Evolutionary conservation across 1,140 invertebrate genomes (phyloP), one percentile per base, ranked within the genome.

Genomic region (Olivierus martensii): DNA sequence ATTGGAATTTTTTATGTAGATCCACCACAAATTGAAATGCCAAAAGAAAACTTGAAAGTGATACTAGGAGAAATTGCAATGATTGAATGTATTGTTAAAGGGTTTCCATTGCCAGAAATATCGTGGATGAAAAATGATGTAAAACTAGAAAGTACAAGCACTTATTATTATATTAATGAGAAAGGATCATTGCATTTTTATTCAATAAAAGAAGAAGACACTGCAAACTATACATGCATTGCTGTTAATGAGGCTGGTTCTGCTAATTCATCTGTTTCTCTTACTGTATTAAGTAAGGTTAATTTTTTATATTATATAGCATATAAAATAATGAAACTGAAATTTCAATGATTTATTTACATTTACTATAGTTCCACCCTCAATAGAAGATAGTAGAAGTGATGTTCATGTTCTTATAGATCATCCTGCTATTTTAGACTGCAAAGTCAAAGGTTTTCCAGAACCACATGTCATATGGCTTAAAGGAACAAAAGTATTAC

Each of bases 391-490:
- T 28, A 28, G 28, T 9, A 28, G 28, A 28, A 28, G 28, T 28
- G 28, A 28, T 28, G 28, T 28, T 4, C 28, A 28, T 45, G 65
- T 68, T 6, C 51, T 39, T 61, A 11, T 52, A 35, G 49, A 44
- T 53, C 49, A 55, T n/a, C 36, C 43, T 38, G 46, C 70, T 0
- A 57, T 69, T 10, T 56, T 72, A 22, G 55, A 67, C 14, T 73
- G 70, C 51, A 61, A 65, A 22, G 68, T 70, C 7, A 55, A 56
- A 41, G 62, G 66, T 2, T 66, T 69, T 52, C 69, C 69, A 10
- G 51, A 51, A 7, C 68, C 69, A 10, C 54, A 63, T 39, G 69
- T 73, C 21, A 55, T 64, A 6, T 73, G 71, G 70, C 66, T 64
- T 12, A 72, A 71, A 55, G 28, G 28, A 28, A 28, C 28, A 28